A percentile compares a stretch with the other conserved stretches of the same genome.
Evolutionary conservation across 1,140 invertebrate genomes (phyloP).

Genomic region (Drosophila miranda): DNA sequence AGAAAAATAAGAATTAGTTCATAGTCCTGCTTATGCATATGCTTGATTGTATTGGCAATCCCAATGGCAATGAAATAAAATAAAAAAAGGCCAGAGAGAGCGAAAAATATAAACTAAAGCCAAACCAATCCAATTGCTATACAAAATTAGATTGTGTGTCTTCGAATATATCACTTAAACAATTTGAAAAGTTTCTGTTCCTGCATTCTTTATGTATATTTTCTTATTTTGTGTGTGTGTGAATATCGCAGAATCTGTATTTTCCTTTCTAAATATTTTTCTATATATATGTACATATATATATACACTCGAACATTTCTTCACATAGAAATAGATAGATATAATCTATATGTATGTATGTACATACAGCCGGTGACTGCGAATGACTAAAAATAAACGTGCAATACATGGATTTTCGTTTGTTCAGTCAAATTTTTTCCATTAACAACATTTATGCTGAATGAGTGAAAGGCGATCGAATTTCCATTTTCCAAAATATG

Average conservation of each 20-base stretch:
- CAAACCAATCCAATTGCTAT: conserved; percentile 10
- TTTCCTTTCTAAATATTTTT: too few relatives aligned
- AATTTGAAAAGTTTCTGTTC: conserved; percentile 8
- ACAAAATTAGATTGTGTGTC: conserved; percentile 8
- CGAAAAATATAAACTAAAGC: conserved; percentile 1
- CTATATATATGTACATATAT: conserved; percentile 14
- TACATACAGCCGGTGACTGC: conserved; percentile 57
- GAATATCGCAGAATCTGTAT: neutral
- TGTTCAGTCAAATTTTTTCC: conserved; percentile 58
- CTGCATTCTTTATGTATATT: conserved; percentile 12
- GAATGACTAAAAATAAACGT: conserved; percentile 67
- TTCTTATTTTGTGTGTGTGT: conserved; percentile 5
- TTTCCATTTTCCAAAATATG: conserved; percentile 66
- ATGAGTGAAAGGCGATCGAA: conserved; percentile 54
- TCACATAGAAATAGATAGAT: conserved; percentile 24
- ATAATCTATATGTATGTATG: conserved; percentile 20
- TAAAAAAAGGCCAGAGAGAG: neutral
- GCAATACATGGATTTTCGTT: conserved; percentile 65
- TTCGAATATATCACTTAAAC: conserved; percentile 13
- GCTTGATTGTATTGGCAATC: neutral
- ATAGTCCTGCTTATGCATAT: conserved; percentile 3
- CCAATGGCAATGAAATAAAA: neutral
- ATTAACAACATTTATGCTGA: conserved; percentile 56
- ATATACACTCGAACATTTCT: too few relatives aligned
- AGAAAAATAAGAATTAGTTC: conserved; percentile 9